Percentiles rank a stretch among this genome's conserved stretches.
Evolutionary conservation across 2,113 vertebrate genomes (phyloP).

Genomic region (Melanerpes formicivorus): DNA sequence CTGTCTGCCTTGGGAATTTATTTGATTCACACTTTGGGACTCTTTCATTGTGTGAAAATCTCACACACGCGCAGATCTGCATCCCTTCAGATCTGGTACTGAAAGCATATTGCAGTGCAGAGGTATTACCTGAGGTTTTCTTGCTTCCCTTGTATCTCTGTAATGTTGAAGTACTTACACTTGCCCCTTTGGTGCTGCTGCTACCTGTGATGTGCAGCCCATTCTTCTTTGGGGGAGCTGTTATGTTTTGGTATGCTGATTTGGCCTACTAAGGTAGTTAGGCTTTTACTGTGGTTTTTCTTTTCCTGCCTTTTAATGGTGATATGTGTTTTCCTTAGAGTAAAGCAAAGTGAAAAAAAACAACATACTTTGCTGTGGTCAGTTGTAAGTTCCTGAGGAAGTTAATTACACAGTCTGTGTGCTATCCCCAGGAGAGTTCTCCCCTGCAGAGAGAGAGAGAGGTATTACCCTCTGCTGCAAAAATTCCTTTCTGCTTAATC

Average conservation of each 20-base stretch:
- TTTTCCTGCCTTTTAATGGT: conserved; percentile 11
- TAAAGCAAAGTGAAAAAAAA: background rate
- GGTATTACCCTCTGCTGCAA: background rate
- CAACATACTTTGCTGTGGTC: background rate
- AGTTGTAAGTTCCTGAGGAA: background rate
- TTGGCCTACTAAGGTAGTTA: background rate
- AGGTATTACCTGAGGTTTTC: background rate
- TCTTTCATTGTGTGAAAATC: accelerated
- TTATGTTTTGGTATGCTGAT: background rate
- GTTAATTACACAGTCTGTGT: background rate
- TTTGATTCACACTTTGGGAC: background rate
- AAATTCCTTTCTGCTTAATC: conserved; percentile 29
- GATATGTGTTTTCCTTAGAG: background rate
- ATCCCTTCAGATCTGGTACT: background rate
- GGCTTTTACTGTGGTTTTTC: background rate
- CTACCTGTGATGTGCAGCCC: background rate
- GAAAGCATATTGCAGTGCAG: background rate
- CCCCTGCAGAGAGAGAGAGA: background rate
- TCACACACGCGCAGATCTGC: background rate
- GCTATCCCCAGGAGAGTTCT: background rate
- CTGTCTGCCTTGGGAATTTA: background rate
- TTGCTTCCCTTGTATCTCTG: background rate
- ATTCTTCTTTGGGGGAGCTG: background rate
- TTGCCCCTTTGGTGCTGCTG: background rate
- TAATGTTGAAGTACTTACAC: background rate